Evolutionary conservation across 2,888 invertebrate genomes (phyloP).

Genomic region (Myopa testacea): DNA sequence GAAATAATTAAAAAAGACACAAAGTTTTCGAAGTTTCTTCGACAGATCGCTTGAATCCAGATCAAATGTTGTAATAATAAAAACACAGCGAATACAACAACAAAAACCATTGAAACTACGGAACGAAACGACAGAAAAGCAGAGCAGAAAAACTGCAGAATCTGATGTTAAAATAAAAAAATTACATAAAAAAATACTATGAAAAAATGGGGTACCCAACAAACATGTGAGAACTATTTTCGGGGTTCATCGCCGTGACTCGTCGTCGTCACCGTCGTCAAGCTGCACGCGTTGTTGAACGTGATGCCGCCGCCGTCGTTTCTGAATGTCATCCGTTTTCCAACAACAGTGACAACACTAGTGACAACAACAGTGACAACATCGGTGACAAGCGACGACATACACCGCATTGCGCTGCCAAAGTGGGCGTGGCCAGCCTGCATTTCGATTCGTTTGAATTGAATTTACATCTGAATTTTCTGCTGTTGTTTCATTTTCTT

Average conservation of each 20-base stretch:
- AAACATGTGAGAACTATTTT: constrained; percentile 24
- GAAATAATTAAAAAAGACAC: too few species aligned
- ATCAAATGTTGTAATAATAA: too few species aligned
- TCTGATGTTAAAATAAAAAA: too few species aligned
- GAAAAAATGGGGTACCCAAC: too few species aligned
- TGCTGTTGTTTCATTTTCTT: neutral
- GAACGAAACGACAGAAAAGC: neutral
- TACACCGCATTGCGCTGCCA: constrained; percentile 39
- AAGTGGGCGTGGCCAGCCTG: constrained; percentile 41
- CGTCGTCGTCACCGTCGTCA: neutral
- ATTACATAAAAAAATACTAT: too few species aligned
- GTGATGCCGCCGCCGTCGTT: constrained; percentile 5
- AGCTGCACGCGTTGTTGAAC: constrained; percentile 25
- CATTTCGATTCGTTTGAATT: constrained; percentile 48
- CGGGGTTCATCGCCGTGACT: neutral
- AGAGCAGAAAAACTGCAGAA: neutral
- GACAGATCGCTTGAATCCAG: too few species aligned
- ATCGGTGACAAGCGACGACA: neutral
- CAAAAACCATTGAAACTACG: too few species aligned
- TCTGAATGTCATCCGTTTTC: neutral
- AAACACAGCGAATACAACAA: neutral
- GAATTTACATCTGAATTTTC: constrained; percentile 43
- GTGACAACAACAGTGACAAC: constrained; percentile 8
- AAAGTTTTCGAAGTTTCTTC: too few species aligned
- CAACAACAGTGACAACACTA: too few species aligned